These are phyloP conservation scores for Chelmon rostratus DNA, from an alignment of 2,797 vertebrate species.

Conservation along the genomic window DNA sequence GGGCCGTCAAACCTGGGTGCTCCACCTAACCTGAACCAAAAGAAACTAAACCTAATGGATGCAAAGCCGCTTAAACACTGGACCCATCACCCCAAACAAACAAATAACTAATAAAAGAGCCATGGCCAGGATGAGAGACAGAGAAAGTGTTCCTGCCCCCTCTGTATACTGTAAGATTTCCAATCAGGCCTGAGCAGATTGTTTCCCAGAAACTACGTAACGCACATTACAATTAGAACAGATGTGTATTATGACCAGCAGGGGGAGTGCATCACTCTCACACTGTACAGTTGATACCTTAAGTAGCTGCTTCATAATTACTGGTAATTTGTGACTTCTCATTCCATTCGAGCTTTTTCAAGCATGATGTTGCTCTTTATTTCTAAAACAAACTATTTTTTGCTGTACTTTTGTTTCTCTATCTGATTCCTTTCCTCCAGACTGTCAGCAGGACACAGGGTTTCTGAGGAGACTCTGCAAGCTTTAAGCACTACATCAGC, in stretches of 20 bases:
- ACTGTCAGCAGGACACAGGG: conserved; percentile 30
- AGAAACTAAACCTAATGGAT: no score
- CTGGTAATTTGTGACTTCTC: background rate
- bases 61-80: no score
- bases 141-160: background rate
- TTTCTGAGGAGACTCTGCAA: conserved; percentile 31
- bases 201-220: background rate
- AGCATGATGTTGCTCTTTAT: background rate
- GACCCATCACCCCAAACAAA: no score
- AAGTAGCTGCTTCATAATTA: background rate
- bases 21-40: no score
- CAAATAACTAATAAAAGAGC: no score
- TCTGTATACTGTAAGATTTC: background rate
- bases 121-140: background rate
- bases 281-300: background rate
- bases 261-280: background rate
- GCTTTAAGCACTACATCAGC: conserved; percentile 16
- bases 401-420: background rate
- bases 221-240: background rate
- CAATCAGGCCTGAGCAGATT: background rate
- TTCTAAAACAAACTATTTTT: background rate
- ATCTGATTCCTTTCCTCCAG: conserved; percentile 36
- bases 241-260: background rate
- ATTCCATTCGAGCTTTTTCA: background rate
- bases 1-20: no score